phyloP scores from a whole-genome alignment of 2,888 invertebrate genomes.

The Apodemia hepburni region DNA sequence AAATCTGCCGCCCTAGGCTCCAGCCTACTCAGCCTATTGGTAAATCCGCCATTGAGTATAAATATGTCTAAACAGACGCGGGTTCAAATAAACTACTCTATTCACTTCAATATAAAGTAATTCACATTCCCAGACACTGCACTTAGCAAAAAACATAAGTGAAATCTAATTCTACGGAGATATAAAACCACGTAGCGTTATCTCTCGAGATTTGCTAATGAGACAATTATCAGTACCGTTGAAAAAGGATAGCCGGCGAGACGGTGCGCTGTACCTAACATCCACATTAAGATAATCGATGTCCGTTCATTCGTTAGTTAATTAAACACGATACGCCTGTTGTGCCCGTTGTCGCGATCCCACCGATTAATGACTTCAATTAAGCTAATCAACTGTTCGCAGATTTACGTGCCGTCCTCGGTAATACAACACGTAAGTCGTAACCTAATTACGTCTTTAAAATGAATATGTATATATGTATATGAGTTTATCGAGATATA shows the following conservation, averaged over 20 bases:
- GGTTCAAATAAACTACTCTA: not conserved
- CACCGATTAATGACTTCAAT: conserved; percentile 70
- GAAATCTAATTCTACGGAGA: not conserved
- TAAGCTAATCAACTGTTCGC: conserved; percentile 69
- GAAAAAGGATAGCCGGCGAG: conserved; percentile 12
- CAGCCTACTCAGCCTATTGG: too few species aligned
- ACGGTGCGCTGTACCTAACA: conserved; percentile 8
- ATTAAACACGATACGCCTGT: conserved; percentile 73
- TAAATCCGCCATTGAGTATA: too few species aligned
- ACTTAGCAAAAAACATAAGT: not conserved
- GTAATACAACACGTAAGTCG: conserved; percentile 34
- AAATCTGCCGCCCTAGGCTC: too few species aligned
- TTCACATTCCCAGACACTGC: not conserved
- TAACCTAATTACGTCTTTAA: conserved; percentile 40
- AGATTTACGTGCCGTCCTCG: conserved; percentile 55
- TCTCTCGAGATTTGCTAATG: conserved; percentile 12
- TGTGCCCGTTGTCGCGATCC: conserved; percentile 58
- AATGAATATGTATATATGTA: conserved; percentile 43
- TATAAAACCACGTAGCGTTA: not conserved
- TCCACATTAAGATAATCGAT: conserved; percentile 64
- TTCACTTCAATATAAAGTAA: not conserved
- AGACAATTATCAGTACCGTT: conserved; percentile 13
- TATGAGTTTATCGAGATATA: conserved; percentile 23
- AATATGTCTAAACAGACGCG: too few species aligned
- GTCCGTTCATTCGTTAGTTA: conserved; percentile 70